Evolutionary conservation across 1,140 invertebrate genomes (phyloP).

Genomic region (Drosophila takahashii): DNA sequence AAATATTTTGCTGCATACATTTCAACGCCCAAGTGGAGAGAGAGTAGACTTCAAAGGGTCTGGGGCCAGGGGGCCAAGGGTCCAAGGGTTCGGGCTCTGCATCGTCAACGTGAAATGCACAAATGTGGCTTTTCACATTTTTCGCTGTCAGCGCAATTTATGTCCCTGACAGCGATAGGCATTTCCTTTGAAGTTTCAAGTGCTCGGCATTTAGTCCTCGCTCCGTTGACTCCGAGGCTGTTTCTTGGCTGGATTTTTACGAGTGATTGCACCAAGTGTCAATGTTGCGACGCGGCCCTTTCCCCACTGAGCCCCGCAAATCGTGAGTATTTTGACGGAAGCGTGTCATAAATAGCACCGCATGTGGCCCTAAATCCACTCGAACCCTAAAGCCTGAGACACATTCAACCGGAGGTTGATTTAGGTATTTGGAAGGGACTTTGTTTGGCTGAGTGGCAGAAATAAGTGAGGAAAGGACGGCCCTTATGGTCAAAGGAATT

Average conservation of each 20-base stretch:
- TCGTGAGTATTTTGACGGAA: conserved; percentile 80
- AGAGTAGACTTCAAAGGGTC: conserved; percentile 9
- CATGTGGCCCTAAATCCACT: conserved; percentile 62
- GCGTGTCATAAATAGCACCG: conserved; percentile 79
- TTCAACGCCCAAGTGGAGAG: conserved; percentile 39
- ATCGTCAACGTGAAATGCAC: conserved; percentile 58
- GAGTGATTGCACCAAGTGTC: conserved; percentile 55
- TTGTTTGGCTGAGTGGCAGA: background rate
- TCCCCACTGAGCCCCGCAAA: conserved; percentile 41
- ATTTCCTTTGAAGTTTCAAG: conserved; percentile 83
- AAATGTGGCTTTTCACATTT: conserved; percentile 61
- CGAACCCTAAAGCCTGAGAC: background rate
- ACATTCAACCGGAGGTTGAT: background rate
- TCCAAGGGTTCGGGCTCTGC: conserved; percentile 16
- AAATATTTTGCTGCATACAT: conserved; percentile 79
- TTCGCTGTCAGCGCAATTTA: conserved; percentile 80
- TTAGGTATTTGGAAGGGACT: background rate
- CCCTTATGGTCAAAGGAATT: background rate
- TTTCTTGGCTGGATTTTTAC: conserved; percentile 45
- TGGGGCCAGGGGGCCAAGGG: background rate
- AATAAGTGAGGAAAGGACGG: background rate
- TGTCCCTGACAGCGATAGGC: conserved; percentile 82
- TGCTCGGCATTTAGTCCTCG: conserved; percentile 46
- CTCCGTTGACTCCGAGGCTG: conserved; percentile 36
- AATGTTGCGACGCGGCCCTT: conserved; percentile 14